Conservation (phyloP, 2,113 vertebrate genomes). For the Neogale vison region DNA sequence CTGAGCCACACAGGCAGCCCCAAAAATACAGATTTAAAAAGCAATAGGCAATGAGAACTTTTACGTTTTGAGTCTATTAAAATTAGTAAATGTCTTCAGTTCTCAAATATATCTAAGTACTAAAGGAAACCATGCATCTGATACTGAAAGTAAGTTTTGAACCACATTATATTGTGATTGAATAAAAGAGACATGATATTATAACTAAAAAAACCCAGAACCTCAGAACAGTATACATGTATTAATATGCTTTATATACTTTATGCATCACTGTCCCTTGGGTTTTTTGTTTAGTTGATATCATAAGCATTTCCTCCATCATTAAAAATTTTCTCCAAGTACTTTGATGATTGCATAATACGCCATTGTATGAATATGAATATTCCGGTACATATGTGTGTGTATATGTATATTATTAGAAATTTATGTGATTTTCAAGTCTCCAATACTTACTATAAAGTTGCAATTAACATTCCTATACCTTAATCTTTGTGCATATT, state of each 20-base stretch:
- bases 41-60: not conserved
- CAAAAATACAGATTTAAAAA: not conserved
- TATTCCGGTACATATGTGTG: not conserved
- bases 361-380: not conserved
- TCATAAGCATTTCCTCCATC: not conserved
- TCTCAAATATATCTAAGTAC: not conserved
- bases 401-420: not conserved
- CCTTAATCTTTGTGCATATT: not conserved
- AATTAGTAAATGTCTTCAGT: not conserved
- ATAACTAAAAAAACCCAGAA: not conserved
- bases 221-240: too few species aligned
- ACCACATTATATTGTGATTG: not conserved
- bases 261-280: not conserved
- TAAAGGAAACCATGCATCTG: not conserved
- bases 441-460: not conserved
- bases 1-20: too few species aligned
- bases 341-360: not conserved
- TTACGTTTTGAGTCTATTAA: not conserved
- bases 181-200: not conserved
- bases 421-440: not conserved
- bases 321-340: not conserved
- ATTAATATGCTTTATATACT: not conserved
- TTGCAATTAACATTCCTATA: not conserved
- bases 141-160: not conserved
- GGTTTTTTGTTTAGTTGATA: not conserved